Evolutionary conservation across 2,113 vertebrate species (phyloP), one percentile per base, ranked within the genome.

Genomic region (Proteles cristata): DNA sequence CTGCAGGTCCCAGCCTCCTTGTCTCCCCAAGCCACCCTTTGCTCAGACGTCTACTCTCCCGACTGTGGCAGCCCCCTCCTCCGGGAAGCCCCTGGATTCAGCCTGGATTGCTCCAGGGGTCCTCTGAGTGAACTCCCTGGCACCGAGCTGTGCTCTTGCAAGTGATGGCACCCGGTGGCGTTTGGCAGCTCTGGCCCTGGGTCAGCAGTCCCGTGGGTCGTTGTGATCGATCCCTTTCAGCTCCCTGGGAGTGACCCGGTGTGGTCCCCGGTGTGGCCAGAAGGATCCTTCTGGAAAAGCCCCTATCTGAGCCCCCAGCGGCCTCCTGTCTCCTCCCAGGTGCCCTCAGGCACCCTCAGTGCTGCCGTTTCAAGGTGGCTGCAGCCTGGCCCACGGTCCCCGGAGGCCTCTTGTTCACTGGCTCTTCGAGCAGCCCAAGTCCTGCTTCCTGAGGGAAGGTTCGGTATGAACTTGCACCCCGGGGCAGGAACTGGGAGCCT

Each of bases 321-420:
- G 31, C 19, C 7, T 35, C 65, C 31, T 12, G 28, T 50, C n/a
- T 4, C 33, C 55, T 55, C n/a, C 65, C 80, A 50, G 28, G 26
- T 19, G 53, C 28, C 33, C 68, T 77, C 35, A 11, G 11, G 23
- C 45, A 23, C n/a, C 63, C 69, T 23, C 2, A 1, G 43, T 15
- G 31, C 50, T 23, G 23, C 26, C 7, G 6, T 88, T 19, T 17
- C 48, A 5, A 28, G 71, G 31, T 1, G 23, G 58, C 7, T 25
- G 33, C 65, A 26, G 45, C n/a, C 17, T 19, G n/a, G 35, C 9
- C 31, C n/a, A 0, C 0, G 0, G 7, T 28, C 35, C 48, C 48
- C 63, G 8, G 21, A 39, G 35, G 25, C 28, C 19, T 43, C 80
- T 63, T 63, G 28, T 14, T 16, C 3, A 1, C 48, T n/a, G 84